A percentile compares a stretch with the other conserved stretches of the same genome.
phyloP scores from a whole-genome alignment of 2,797 vertebrate genomes.

The Buceros bicornis region DNA sequence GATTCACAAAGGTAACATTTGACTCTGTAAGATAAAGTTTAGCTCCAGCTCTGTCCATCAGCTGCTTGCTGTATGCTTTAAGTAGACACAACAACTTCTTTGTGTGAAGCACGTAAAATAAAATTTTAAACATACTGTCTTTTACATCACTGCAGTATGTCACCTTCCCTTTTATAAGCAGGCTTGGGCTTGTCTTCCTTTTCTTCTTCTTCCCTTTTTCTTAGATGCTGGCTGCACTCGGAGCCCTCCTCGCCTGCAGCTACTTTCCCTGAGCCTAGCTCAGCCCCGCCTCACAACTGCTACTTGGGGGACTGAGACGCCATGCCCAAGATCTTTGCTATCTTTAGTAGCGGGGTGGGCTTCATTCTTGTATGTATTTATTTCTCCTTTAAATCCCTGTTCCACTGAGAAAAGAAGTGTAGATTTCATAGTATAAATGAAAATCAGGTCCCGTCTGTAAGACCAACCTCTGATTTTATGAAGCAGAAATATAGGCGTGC shows the following conservation, averaged over 20 bases:
- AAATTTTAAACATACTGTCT: not conserved
- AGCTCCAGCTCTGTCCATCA: not conserved
- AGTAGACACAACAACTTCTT: not conserved
- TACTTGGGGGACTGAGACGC: not conserved
- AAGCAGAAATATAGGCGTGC: not conserved
- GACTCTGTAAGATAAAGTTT: not conserved
- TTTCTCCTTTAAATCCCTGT: slow-evolving; percentile 6
- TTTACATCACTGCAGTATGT: not conserved
- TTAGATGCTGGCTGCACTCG: not conserved
- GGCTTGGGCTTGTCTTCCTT: not conserved
- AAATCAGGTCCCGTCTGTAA: not conserved
- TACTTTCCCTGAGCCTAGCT: not conserved
- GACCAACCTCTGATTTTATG: not conserved
- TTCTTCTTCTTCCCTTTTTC: not conserved
- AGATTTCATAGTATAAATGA: not conserved
- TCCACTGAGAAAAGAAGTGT: not conserved
- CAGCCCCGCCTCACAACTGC: not conserved
- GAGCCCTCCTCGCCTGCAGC: not conserved
- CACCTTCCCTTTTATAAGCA: not conserved
- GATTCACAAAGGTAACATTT: not conserved
- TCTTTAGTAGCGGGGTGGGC: not conserved
- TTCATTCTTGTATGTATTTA: not conserved
- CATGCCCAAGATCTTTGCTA: not conserved
- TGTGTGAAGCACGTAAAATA: not conserved
- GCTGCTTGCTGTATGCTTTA: not conserved